Conservation (phyloP, 2,113 vertebrate genomes). For the Rhipidura dahli region DNA sequence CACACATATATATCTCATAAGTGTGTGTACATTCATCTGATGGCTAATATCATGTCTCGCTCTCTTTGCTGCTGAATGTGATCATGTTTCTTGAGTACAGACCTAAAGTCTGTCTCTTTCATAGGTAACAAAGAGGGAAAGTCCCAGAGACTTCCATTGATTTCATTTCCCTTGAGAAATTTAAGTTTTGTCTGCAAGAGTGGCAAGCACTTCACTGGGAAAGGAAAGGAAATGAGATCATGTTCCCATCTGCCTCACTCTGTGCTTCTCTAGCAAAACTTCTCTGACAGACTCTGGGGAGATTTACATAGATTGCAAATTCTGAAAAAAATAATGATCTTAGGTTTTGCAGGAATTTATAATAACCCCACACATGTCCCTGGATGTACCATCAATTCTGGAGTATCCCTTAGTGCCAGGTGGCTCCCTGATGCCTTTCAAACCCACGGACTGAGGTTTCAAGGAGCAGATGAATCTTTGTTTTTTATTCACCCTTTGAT, state of each 20-base stretch:
- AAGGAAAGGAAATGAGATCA: constrained; percentile 19
- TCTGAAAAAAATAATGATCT: not conserved
- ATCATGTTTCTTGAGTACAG: constrained; percentile 15
- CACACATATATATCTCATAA: not conserved
- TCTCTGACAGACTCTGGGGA: not conserved
- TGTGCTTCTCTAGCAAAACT: not conserved
- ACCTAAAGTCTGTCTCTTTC: constrained; percentile 42
- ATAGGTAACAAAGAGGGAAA: constrained; percentile 31
- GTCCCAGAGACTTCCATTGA: constrained; percentile 27
- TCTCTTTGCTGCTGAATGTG: not conserved
- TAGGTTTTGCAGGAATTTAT: not conserved
- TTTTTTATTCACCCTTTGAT: constrained; percentile 10
- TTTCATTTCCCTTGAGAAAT: constrained; percentile 25
- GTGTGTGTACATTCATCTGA: not conserved
- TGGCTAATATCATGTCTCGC: not conserved
- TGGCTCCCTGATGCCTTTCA: not conserved
- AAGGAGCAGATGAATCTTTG: not conserved
- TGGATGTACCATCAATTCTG: not conserved
- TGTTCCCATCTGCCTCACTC: constrained; percentile 9
- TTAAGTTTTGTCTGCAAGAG: constrained; percentile 37
- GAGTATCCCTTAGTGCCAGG: not conserved
- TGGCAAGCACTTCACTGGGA: not conserved
- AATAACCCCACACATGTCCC: not conserved
- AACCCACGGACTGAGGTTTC: not conserved
- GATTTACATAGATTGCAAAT: not conserved